phyloP scores from a whole-genome alignment of 2,888 invertebrate genomes.

The Nomada goodeniana region DNA sequence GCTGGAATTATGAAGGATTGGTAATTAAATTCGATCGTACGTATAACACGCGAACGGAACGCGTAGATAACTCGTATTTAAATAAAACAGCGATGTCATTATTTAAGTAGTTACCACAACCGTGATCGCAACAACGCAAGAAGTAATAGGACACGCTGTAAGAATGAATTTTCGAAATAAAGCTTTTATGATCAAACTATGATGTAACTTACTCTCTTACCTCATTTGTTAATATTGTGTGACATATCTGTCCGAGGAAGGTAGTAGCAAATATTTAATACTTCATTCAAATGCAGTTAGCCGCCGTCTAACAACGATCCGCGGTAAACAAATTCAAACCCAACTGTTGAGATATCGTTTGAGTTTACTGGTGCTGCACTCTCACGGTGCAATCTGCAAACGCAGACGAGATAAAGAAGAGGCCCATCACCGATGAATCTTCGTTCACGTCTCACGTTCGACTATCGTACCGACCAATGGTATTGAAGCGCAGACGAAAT shows the following conservation, averaged over 20 bases:
- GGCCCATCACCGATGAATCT: too few relatives aligned
- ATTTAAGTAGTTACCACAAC: not conserved
- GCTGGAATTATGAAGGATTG: too few relatives aligned
- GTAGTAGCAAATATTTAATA: not conserved
- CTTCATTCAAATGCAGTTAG: not conserved
- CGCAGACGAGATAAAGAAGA: too few relatives aligned
- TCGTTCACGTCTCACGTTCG: too few relatives aligned
- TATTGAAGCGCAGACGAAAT: too few relatives aligned
- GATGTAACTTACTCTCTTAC: not conserved
- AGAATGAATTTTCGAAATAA: not conserved
- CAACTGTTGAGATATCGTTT: not conserved
- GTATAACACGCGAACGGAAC: too few relatives aligned
- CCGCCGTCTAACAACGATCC: not conserved
- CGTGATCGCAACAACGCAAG: not conserved
- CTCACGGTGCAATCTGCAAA: conserved; percentile 5
- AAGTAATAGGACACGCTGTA: not conserved
- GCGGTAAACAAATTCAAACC: conserved; percentile 2
- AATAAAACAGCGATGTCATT: too few relatives aligned
- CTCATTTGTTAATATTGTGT: not conserved
- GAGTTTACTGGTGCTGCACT: conserved; percentile 16
- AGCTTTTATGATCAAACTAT: not conserved
- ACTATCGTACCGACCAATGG: too few relatives aligned
- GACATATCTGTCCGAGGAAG: not conserved
- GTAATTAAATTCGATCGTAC: too few relatives aligned
- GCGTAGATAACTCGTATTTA: too few relatives aligned